Base-by-base conservation (phyloP, 2,888 invertebrate species). In the Cactoblastis cactorum region DNA sequence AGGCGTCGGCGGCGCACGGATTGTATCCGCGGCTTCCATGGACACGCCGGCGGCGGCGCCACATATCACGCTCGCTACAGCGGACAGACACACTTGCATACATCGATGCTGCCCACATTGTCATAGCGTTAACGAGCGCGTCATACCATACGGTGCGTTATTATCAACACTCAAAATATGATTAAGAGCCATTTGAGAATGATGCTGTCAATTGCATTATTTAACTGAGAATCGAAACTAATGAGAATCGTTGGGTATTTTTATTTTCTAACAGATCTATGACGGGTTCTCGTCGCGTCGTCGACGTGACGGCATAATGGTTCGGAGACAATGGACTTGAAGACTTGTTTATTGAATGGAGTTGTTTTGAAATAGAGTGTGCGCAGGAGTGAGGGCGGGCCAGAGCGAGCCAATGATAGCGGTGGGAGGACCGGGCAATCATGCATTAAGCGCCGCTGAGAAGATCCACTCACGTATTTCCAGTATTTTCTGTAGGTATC, bases 331-430 rank as follows among this genome's bases (percentile, higher is more conserved):
- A 87, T 86, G 83, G 84, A 79, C 75, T 78, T 80, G 75, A 80
- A 83, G 84, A 83, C 86, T 85, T 83, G 84, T 85, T 87, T 86
- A 86, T 86, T 81, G 79, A 80, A 85, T 85, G 83, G 86, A 87
- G 86, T 83, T 81, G 83, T 85, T 83, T 80, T 79, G 78, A 82
- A 82, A 78, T 72, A 74, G 80, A 81, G 74, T 80, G 73, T 83
- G 84, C 78, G 80, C 83, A 79, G 74, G 77, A 84, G 81, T 77
- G 84, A 79, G 86, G 88, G 88, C 86, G 88, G 85, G 67, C 58
- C 58, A 62, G 57, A 64, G 71, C 69, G 77, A 75, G 74, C 88
- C 88, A 87, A 88, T 87, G 75, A 77, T 78, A 80, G 80, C 74
- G 67, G 84, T 87, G 87, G 87, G 88, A 80, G 88, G 88, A 83